Evolutionary conservation across 2,888 invertebrate species (phyloP), one percentile per base, ranked within the genome.

Genomic region (Vesta saturnalis): DNA sequence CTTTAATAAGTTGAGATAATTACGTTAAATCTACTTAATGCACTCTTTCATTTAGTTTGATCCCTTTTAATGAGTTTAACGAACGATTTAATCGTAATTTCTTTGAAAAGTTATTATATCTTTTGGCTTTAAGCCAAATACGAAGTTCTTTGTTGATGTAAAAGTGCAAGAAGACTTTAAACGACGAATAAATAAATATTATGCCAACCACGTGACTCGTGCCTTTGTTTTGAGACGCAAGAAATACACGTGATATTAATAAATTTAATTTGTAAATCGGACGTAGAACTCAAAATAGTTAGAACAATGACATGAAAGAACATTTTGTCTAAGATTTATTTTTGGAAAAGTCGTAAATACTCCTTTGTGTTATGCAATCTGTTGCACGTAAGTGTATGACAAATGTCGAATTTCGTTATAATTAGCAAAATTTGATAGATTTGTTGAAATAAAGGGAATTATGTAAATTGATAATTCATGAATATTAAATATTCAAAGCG

Each of bases 71-170:
- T n/a, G 8, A 2, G 8, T n/a, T n/a, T n/a, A 39, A 18, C 4
- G 18, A 12, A n/a, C 3, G 1, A 52, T 19, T 14, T 2, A 6
- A 43, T 14, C 43, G 2, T 1, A 56, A 1, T n/a, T 56, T 56
- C 3, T 56, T 23, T n/a, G 22, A 15, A 30, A 21, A 8, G 56
- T 55, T 55, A 55, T 55, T 55, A 55, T 18, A 22, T 10, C 86
- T 85, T 21, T 81, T 88, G 88, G 88, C 84, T 21, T 0, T 0
- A 0, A 75, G 86, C 88, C 88, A 88, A 88, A 82, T 85, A 87
- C 87, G 87, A 85, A 88, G 85, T 84, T 77, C 79, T 80, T 79
- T 80, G 77, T 79, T 77, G 77, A 57, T 67, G 52, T 58, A 67
- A 67, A 67, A 64, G 49, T 67, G 70, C 64, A 62, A 60, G 61